These are phyloP conservation scores for Antheraea yamamai DNA, from an alignment of 2,888 invertebrate species.

Conservation along the genomic window DNA sequence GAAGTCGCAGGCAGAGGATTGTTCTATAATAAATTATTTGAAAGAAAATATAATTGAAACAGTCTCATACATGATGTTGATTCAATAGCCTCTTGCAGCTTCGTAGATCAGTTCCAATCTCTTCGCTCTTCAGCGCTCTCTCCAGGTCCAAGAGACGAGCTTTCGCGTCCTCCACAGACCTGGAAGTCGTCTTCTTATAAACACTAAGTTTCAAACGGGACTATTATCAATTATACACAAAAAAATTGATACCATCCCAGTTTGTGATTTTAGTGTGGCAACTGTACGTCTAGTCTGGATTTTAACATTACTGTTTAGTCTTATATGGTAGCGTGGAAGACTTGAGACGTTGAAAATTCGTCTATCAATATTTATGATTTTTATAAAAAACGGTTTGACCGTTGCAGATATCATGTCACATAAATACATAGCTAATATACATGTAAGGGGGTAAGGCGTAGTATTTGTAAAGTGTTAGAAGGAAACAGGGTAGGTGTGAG, in stretches of 20 bases:
- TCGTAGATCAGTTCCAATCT: conserved; percentile 93
- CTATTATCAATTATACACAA: neutral
- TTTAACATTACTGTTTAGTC: neutral
- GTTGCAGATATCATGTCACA: too few relatives aligned
- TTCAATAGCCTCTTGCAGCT: conserved; percentile 95
- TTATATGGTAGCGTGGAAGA: neutral
- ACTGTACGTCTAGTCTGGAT: neutral
- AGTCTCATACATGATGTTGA: conserved; percentile 87
- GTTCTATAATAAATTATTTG: too few relatives aligned
- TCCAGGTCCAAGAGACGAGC: conserved; percentile 93
- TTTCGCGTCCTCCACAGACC: conserved; percentile 94
- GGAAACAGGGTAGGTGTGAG: too few relatives aligned
- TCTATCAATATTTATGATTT: too few relatives aligned
- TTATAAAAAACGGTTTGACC: too few relatives aligned
- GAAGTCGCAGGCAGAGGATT: too few relatives aligned
- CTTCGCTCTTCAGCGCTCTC: conserved; percentile 87
- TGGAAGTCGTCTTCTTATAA: conserved; percentile 44
- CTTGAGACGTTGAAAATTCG: too few relatives aligned
- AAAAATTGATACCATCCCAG: neutral
- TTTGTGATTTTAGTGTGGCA: neutral
- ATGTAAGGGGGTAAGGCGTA: too few relatives aligned
- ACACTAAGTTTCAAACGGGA: neutral
- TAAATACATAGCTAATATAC: too few relatives aligned
- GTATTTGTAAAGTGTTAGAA: too few relatives aligned
- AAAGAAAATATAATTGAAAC: too few relatives aligned